Percentiles rank a stretch among this genome's conserved stretches.
Conservation (phyloP, 2,797 vertebrate species). For the Tinamus major region DNA sequence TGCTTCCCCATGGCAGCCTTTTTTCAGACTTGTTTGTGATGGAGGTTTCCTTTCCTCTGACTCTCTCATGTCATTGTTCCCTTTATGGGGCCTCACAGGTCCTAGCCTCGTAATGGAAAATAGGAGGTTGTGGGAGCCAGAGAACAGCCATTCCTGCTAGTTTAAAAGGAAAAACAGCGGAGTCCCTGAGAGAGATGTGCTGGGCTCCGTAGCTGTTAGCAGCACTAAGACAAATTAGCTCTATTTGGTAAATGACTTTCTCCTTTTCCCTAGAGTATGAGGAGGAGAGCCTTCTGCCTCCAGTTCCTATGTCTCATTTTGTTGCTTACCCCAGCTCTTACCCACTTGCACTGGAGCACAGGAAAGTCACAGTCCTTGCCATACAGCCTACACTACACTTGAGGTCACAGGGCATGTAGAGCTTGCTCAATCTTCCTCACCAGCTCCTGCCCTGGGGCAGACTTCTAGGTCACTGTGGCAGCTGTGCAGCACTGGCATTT, state of each 20-base stretch:
- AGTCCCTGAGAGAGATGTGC: neutral
- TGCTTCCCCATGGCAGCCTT: constrained; percentile 29
- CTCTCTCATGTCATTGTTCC: constrained; percentile 63
- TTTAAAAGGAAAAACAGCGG: neutral
- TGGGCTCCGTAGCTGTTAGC: neutral
- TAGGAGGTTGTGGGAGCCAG: constrained; percentile 45
- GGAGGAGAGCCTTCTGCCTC: neutral
- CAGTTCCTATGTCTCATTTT: neutral
- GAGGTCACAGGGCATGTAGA: neutral
- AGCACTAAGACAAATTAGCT: neutral
- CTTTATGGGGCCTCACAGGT: constrained; percentile 52
- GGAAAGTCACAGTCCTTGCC: neutral
- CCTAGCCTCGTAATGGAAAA: constrained; percentile 66
- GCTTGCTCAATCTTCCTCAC: neutral
- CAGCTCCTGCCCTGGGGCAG: neutral
- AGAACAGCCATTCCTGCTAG: constrained; percentile 55
- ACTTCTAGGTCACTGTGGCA: neutral
- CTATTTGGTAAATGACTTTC: constrained; percentile 20
- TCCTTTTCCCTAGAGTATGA: neutral
- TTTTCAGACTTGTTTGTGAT: constrained; percentile 49
- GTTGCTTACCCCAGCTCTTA: neutral
- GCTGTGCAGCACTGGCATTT: neutral
- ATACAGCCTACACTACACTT: neutral
- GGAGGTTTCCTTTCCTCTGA: constrained; percentile 52
- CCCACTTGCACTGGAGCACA: neutral